Evolutionary conservation across 2,888 invertebrate species (phyloP).

Genomic region (Lasioglossum leucozonium): DNA sequence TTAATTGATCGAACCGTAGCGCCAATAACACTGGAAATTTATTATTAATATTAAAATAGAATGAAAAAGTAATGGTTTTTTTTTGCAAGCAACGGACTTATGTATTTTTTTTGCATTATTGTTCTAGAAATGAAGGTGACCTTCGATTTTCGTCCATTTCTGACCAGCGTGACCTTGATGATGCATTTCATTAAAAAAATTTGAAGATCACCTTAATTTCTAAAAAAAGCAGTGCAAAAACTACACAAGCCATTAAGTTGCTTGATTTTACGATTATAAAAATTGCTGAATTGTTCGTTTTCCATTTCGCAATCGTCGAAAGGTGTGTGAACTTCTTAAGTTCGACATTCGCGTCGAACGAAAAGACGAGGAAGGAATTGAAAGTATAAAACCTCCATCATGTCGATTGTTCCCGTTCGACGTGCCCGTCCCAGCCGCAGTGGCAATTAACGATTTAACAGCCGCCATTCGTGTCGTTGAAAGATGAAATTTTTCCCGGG

Average conservation of each 20-base stretch:
- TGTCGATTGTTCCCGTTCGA: background rate
- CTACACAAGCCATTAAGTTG: too few species aligned
- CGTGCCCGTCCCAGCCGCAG: background rate
- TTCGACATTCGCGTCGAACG: background rate
- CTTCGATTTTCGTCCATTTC: too few species aligned
- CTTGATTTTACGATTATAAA: too few species aligned
- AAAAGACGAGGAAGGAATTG: background rate
- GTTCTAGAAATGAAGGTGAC: too few species aligned
- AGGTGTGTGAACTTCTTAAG: background rate
- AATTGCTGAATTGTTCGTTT: background rate
- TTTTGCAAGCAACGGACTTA: too few species aligned
- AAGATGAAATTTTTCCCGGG: conserved; percentile 42
- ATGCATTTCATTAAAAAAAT: too few species aligned
- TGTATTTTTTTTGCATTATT: background rate
- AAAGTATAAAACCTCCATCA: background rate
- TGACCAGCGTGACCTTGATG: too few species aligned
- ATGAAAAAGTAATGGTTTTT: background rate
- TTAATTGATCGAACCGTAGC: too few species aligned
- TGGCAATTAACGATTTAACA: conserved; percentile 54
- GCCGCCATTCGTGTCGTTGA: conserved; percentile 36
- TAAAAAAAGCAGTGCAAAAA: too few species aligned
- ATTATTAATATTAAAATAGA: too few species aligned
- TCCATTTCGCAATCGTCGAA: background rate
- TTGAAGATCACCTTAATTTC: too few species aligned
- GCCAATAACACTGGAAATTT: too few species aligned